Evolutionary conservation across 2,113 vertebrate genomes (phyloP).

Genomic region (Rhadina sibilatrix): DNA sequence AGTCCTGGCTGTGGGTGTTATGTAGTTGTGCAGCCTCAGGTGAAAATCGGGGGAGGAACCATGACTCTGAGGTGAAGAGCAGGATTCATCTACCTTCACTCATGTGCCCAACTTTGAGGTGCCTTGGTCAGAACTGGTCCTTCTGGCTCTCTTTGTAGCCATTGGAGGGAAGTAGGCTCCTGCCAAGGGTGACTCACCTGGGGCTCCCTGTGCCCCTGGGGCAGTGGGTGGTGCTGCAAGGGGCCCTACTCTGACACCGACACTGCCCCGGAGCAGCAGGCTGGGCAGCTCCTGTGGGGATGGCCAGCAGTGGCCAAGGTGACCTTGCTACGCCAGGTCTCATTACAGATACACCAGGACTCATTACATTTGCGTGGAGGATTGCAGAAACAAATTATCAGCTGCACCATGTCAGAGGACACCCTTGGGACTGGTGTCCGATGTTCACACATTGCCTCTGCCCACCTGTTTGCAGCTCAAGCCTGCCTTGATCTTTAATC

Average conservation of each 20-base stretch:
- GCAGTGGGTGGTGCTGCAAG: background rate
- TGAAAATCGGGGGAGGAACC: background rate
- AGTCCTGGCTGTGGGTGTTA: background rate
- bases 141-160: background rate
- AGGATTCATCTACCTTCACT: background rate
- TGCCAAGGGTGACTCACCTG: background rate
- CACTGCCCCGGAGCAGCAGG: rapidly evolving
- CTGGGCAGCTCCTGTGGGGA: rapidly evolving
- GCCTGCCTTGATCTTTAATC: background rate
- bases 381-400: background rate
- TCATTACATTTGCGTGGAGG: rapidly evolving
- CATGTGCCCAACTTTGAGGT: background rate
- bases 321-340: rapidly evolving
- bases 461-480: background rate
- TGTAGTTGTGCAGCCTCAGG: background rate
- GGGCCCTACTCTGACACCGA: too few relatives aligned
- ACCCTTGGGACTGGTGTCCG: rapidly evolving
- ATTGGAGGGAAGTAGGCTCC: background rate
- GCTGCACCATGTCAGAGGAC: background rate
- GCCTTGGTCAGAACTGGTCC: rapidly evolving
- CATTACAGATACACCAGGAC: rapidly evolving
- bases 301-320: background rate
- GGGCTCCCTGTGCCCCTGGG: rapidly evolving
- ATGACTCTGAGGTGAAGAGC: background rate
- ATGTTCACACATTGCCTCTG: background rate